Evolutionary conservation across 2,888 invertebrate genomes (phyloP).

Genomic region (Agrochola lota): DNA sequence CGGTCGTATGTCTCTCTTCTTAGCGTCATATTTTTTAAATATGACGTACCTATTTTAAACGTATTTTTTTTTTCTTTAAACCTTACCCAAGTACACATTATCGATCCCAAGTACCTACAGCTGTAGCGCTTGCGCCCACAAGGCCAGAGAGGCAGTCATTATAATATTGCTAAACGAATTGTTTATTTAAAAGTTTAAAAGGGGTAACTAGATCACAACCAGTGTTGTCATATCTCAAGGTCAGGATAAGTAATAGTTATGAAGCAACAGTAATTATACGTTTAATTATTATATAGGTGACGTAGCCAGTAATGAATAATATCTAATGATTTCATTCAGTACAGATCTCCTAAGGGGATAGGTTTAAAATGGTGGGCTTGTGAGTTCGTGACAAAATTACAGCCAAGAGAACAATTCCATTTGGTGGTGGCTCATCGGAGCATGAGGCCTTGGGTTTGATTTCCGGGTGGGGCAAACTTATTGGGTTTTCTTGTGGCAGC

Average conservation of each 20-base stretch:
- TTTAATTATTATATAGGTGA: constrained; percentile 12
- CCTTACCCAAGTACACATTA: too few relatives aligned
- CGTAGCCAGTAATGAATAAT: not conserved
- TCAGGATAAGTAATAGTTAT: constrained; percentile 6
- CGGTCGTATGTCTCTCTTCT: too few relatives aligned
- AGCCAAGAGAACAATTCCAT: not conserved
- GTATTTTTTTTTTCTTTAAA: too few relatives aligned
- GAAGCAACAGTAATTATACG: not conserved
- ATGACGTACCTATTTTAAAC: too few relatives aligned
- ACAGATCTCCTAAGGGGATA: too few relatives aligned
- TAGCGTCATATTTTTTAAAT: too few relatives aligned
- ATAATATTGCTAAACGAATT: not conserved
- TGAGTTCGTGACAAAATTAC: not conserved
- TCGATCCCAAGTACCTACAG: too few relatives aligned
- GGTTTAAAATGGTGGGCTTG: not conserved
- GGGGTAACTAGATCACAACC: not conserved
- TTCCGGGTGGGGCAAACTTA: too few relatives aligned
- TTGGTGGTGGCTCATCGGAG: not conserved
- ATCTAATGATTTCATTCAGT: not conserved
- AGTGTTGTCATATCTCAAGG: constrained; percentile 25
- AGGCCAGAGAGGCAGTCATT: not conserved
- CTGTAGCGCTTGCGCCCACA: not conserved
- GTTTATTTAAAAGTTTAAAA: constrained; percentile 1
- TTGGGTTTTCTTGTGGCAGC: too few relatives aligned
- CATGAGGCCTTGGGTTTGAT: too few relatives aligned